Base-by-base conservation (phyloP, 2,113 vertebrate genomes). In the Syngnathoides biaculeatus region DNA sequence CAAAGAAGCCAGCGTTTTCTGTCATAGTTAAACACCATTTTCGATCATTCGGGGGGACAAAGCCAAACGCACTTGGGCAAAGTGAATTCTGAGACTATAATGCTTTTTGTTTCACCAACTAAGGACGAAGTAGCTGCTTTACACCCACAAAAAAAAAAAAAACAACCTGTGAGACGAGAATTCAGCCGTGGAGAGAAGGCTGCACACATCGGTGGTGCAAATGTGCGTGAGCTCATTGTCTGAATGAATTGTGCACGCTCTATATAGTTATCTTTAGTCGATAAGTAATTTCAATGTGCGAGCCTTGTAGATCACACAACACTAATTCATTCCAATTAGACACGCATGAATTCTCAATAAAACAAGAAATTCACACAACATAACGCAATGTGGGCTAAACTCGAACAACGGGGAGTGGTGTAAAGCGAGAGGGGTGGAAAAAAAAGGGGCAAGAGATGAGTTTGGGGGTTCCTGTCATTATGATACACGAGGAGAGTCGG, bases 91-190 rank as follows among this genome's bases (percentile, higher is more conserved):
- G 69, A 85, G 82, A 92, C 92, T 90, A 91, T 82, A 82, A 78
- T 84, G 85, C 78, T 75, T 81, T 19, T 82, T 90, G 87, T 85
- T 71, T 76, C 74, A 65, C 60, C 68, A 84, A 84, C 87, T 87
- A 90, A 89, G 85, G 80, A 57, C 82, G 87, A 89, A 91, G 88
- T 86, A 91, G 90, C 90, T 88, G 89, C 82, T 89, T 89, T 86
- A 89, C 26, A 57, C 26, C 12, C 52, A 79, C 45, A 61, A 75
- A 24, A 26, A 22, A 58, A 11, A 20, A 24, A 43, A 13, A 43
- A 2, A 26, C 20, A 43, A 62, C 39, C 14, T 62, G 22, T 43
- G 40, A 24, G 22, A 43, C 24, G 39, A 24, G n/a, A 62, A 43
- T 26, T 61, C 58, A 42, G 38, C 38, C n/a, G 38, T 60, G 58